A percentile compares a stretch with the other conserved stretches of the same genome.
Evolutionary conservation across 1,140 invertebrate species (phyloP).

Genomic region (Kradibia gibbosae): DNA sequence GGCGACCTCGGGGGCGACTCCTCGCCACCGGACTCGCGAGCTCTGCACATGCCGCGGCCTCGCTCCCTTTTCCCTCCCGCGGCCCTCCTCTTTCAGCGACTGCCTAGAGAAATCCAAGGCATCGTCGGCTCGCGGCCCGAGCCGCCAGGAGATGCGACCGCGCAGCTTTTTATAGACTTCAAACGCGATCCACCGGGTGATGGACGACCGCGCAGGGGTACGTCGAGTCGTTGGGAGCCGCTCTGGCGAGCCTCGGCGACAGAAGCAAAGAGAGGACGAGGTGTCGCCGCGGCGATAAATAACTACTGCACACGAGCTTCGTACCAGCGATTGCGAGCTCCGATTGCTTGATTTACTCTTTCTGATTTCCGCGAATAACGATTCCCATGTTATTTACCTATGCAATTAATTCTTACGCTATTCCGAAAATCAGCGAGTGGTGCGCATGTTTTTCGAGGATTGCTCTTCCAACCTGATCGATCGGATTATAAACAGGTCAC

Average conservation of each 20-base stretch:
- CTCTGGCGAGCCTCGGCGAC: neutral
- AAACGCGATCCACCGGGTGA: constrained; percentile 36
- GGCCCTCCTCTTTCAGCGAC: constrained; percentile 13
- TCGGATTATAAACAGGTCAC: too few relatives aligned
- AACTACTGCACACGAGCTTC: neutral
- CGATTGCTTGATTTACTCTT: neutral
- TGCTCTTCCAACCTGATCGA: too few relatives aligned
- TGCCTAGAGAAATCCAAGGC: constrained; percentile 30
- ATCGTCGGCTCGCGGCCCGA: neutral
- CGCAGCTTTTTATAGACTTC: constrained; percentile 49
- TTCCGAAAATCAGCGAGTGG: too few relatives aligned
- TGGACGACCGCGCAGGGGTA: neutral
- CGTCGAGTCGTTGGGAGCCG: neutral
- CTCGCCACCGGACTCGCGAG: neutral
- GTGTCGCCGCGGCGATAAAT: neutral
- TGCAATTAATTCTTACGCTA: too few relatives aligned
- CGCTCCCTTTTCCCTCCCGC: neutral
- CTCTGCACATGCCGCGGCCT: neutral
- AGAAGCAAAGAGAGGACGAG: constrained; percentile 15
- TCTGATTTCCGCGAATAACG: neutral
- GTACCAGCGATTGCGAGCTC: too few relatives aligned
- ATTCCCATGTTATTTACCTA: too few relatives aligned
- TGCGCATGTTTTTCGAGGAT: too few relatives aligned
- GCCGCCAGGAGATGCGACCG: neutral
- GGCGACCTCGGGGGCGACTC: neutral